Base-by-base conservation (phyloP, 2,888 invertebrate genomes). In the Cyclophora punctaria region DNA sequence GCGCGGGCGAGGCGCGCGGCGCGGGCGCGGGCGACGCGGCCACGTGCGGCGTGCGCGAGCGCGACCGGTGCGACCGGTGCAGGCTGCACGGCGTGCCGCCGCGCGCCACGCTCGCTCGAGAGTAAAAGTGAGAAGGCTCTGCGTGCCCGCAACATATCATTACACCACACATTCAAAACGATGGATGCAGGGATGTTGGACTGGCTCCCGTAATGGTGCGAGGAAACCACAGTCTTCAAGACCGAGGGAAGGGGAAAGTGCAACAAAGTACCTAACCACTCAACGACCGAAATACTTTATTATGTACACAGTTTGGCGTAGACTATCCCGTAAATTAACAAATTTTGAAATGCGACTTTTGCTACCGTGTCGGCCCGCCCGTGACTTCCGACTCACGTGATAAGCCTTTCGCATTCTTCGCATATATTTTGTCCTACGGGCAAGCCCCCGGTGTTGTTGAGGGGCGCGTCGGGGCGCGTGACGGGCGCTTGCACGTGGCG, bases 381-480 rank as follows among this genome's bases (percentile, higher is more conserved):
- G 89, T 67, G 83, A 85, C 71, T 90, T 88, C 75, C 91, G 91
- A 95, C 97, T 96, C 95, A 98, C 98, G 97, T 96, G 89, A 98
- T 98, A 76, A 98, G 93, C 75, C 98, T 93, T 85, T 98, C 98
- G 91, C 99, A 99, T 78, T 97, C 97, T 67, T 95, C 95, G 91
- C 99, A 99, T 86, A 97, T 94, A 90, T 96, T 97, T 89, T 96
- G 96, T 73, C 95, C 95, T 66, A 95, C 92, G 67, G 95, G 94
- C 68, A 96, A 90, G 75, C 93, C 94, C 68, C 91, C 92, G 66
- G 91, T 92, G 76, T 92, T 89, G 81, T 92, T 91, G 77, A 90
- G 72, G 63, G 91, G 91, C 55, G 85, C 84, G 67, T 89, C 84
- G 69, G 93, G 92, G 64, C 90, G 82, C 73, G 92, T 89, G 81